phyloP scores from a whole-genome alignment of 2,797 vertebrate genomes.

The Setipinna tenuifilis region DNA sequence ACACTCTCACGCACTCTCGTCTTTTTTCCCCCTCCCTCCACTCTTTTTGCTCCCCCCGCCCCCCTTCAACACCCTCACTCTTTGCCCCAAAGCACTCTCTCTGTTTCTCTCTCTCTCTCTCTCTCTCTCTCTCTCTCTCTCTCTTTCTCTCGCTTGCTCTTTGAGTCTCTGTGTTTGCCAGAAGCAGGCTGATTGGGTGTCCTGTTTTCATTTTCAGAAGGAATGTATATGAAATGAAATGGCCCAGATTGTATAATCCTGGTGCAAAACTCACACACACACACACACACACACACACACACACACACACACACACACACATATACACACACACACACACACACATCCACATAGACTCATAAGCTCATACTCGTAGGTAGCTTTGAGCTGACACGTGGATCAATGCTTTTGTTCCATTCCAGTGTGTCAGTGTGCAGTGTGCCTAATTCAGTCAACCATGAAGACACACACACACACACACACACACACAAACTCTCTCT shows the following conservation, averaged over 20 bases:
- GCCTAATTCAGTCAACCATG: not conserved
- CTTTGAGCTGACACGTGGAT: not conserved
- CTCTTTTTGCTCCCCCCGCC: not conserved
- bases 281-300: too few relatives aligned
- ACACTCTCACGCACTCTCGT: constrained; percentile 48
- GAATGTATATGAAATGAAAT: constrained; percentile 23
- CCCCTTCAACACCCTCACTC: not conserved
- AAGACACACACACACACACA: not conserved
- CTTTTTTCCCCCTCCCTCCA: constrained; percentile 20
- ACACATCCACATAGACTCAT: too few relatives aligned
- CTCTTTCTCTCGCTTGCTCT: not conserved
- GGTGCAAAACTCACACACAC: not conserved
- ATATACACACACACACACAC: too few relatives aligned
- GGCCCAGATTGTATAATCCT: constrained; percentile 20
- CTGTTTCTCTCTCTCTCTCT: constrained; percentile 29
- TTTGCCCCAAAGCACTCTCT: constrained; percentile 47
- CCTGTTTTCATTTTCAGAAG: constrained; percentile 21
- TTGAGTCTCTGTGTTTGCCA: constrained; percentile 13
- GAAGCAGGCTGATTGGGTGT: constrained; percentile 20
- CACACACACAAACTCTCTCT: too few relatives aligned
- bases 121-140: constrained; percentile 43
- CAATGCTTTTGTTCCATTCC: not conserved
- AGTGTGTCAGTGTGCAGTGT: not conserved
- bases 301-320: too few relatives aligned
- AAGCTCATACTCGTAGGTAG: not conserved